Percentiles rank a stretch among this genome's conserved stretches.
These are phyloP conservation scores for Halichoeres trimaculatus DNA, from an alignment of 2,113 vertebrate species.

Conservation along the genomic window DNA sequence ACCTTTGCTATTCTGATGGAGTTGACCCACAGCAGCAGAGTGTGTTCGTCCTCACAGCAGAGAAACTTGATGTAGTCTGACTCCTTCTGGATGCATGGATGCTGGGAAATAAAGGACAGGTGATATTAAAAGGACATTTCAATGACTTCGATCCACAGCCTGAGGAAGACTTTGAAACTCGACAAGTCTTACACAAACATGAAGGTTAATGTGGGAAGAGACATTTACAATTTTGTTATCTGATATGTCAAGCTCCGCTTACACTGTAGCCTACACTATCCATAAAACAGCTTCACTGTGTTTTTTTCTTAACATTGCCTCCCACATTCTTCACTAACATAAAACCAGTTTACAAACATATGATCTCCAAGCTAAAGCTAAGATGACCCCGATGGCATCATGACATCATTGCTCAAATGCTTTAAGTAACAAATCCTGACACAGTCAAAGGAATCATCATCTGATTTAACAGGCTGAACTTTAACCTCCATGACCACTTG, in stretches of 20 bases:
- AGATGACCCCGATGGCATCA: conserved; percentile 2
- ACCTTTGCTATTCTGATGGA: conserved; percentile 94
- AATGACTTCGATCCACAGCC: not conserved
- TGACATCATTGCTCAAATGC: not conserved
- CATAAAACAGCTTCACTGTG: not conserved
- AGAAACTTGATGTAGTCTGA: conserved; percentile 90
- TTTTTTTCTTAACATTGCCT: not conserved
- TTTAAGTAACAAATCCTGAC: too few species aligned
- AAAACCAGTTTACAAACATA: not conserved
- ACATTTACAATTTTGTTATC: too few species aligned
- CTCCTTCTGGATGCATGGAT: conserved; percentile 92
- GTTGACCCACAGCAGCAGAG: conserved; percentile 87
- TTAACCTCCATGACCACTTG: too few species aligned
- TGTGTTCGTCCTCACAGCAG: conserved; percentile 88
- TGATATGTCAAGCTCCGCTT: not conserved
- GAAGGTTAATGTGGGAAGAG: too few species aligned
- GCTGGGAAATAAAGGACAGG: conserved; percentile 72
- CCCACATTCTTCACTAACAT: not conserved
- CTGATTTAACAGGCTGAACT: not conserved
- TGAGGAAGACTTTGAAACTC: too few species aligned
- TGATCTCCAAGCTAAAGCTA: not conserved
- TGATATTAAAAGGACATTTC: not conserved
- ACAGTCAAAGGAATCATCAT: too few species aligned
- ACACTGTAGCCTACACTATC: not conserved
- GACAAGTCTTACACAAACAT: too few species aligned